A percentile compares a stretch with the other conserved stretches of the same genome.
Evolutionary conservation across 1,140 invertebrate species (phyloP).

Genomic region (Atta cephalotes): DNA sequence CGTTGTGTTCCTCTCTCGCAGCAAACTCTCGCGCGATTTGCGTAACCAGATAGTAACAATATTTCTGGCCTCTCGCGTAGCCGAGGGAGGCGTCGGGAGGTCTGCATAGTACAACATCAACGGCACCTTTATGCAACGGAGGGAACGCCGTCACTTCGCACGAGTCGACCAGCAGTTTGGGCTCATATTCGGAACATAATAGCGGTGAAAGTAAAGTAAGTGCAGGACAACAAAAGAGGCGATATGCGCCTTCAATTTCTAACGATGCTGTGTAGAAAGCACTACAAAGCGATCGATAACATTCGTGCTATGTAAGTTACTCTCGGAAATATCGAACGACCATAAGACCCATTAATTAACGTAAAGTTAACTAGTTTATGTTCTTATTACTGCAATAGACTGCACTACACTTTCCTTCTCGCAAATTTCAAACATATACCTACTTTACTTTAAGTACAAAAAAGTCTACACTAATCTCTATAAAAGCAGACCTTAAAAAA

Average conservation of each 20-base stretch:
- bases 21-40: constrained; percentile 48
- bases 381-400: too few relatives aligned
- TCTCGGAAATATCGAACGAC: constrained; percentile 11
- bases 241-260: constrained; percentile 32
- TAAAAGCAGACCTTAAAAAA: not conserved
- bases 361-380: not conserved
- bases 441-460: too few relatives aligned
- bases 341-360: not conserved
- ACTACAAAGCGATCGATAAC: constrained; percentile 40
- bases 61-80: constrained; percentile 44
- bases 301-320: constrained; percentile 14
- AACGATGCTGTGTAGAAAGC: constrained; percentile 40
- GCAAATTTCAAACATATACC: too few relatives aligned
- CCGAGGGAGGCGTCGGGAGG: constrained; percentile 34
- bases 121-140: constrained; percentile 52
- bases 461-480: too few relatives aligned
- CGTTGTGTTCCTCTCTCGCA: constrained; percentile 25
- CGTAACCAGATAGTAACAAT: constrained; percentile 60
- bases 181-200: constrained; percentile 58
- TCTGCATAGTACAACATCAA: constrained; percentile 38
- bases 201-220: constrained; percentile 55
- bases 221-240: constrained; percentile 40
- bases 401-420: too few relatives aligned
- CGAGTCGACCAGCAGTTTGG: constrained; percentile 40
- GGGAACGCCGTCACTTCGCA: constrained; percentile 30